Conservation (phyloP, 2,888 invertebrate species). For the Embidobia sp. region DNA sequence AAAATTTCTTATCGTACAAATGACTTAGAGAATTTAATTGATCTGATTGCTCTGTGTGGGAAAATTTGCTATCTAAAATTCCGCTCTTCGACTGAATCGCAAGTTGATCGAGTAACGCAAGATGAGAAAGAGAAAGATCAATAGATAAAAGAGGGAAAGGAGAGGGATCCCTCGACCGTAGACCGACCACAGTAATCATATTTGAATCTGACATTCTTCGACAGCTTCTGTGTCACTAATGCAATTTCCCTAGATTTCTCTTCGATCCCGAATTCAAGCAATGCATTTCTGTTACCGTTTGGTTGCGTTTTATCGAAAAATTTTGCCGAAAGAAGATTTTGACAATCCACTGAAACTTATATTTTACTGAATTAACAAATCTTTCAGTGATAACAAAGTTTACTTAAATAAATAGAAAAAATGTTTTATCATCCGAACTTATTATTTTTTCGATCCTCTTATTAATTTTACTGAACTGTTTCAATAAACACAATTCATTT, state of each 20-base stretch:
- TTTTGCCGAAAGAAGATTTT: too few species aligned
- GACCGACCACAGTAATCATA: conserved; percentile 33
- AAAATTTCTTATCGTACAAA: too few species aligned
- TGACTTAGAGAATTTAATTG: conserved; percentile 12
- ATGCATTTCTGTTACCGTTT: not conserved
- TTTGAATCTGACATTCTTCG: conserved; percentile 36
- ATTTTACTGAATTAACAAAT: too few species aligned
- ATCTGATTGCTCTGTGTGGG: conserved; percentile 10
- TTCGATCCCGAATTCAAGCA: conserved; percentile 18
- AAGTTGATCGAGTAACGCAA: conserved; percentile 2
- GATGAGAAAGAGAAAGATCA: too few species aligned
- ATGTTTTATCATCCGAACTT: too few species aligned
- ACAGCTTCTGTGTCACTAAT: conserved; percentile 41
- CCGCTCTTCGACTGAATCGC: not conserved
- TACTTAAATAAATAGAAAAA: too few species aligned
- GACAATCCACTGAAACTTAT: too few species aligned
- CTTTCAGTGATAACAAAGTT: too few species aligned
- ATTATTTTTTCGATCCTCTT: too few species aligned
- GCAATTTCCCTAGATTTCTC: conserved; percentile 38
- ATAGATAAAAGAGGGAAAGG: not conserved
- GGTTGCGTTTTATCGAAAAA: conserved; percentile 1
- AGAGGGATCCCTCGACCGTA: not conserved
- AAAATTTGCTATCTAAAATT: conserved; percentile 21
- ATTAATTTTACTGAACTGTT: too few species aligned
- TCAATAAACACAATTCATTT: too few species aligned